These are phyloP conservation scores for Grallaria varia DNA, from an alignment of 2,113 vertebrate genomes.

Conservation along the genomic window DNA sequence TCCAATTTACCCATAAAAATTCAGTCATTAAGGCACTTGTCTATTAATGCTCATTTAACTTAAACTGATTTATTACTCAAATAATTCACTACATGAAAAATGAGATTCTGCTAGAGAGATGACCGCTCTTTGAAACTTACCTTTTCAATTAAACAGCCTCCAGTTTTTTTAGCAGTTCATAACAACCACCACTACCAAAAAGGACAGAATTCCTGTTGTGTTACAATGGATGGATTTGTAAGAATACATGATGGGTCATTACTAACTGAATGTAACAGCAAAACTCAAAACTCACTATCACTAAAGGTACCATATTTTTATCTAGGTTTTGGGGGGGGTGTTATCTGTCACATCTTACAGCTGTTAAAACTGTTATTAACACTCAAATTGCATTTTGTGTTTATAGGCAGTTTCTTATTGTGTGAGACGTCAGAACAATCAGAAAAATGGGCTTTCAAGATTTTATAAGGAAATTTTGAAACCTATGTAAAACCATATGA, in stretches of 20 bases:
- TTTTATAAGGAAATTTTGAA: not conserved
- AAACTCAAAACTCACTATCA: not conserved
- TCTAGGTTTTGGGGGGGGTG: not conserved
- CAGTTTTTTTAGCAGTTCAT: not conserved
- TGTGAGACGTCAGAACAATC: not conserved
- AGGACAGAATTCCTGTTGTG: not conserved
- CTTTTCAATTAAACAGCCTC: not conserved
- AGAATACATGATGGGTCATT: not conserved
- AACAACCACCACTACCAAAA: not conserved
- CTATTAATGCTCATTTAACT: not conserved
- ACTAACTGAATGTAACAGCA: not conserved
- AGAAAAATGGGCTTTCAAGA: not conserved
- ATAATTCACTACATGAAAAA: not conserved
- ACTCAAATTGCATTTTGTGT: not conserved
- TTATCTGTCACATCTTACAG: not conserved
- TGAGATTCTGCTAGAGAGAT: not conserved
- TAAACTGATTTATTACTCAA: not conserved
- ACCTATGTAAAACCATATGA: not conserved
- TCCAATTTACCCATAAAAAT: not conserved
- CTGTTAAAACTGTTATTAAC: not conserved
- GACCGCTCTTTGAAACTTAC: not conserved
- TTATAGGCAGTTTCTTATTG: not conserved
- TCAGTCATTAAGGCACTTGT: not conserved
- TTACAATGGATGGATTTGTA: fast-evolving
- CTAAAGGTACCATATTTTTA: not conserved